Evolutionary conservation across 2,888 invertebrate species (phyloP), one percentile per base, ranked within the genome.

Genomic region (Adineta ricciae): DNA sequence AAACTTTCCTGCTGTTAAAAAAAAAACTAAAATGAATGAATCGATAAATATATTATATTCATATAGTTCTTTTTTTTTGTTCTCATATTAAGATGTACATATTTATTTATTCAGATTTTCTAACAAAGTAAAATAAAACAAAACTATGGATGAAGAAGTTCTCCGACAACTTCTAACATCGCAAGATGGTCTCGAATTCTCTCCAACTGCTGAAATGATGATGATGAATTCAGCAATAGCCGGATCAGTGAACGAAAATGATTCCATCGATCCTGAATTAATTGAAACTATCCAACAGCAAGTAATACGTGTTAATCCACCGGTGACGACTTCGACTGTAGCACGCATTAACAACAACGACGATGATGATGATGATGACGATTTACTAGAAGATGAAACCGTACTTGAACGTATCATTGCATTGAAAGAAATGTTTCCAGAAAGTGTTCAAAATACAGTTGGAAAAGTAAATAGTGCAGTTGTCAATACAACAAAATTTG

Each of bases 401-500:
- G 9, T 41, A 24, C 8, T 78, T n/a, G 78, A 78, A 41, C 41
- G 78, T 41, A 78, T 78, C 38, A 8, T 78, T 24, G 78, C 78
- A n/a, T 41, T 78, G 9, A 78, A 78, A 38, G 78, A 78, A 78
- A 78, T 78, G 78, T 78, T 78, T 78, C 78, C 41, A 0, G 78
- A 78, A 78, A 38, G 8, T 78, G 41, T 78, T 38, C 78, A 32
- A 78, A 38, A 78, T 21, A 11, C 41, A 24, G 41, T 38, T 2
- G 78, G 3, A 41, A 78, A 41, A 38, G 3, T 78, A 21, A 78
- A 78, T 78, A 8, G 24, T 41, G 7, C 41, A n/a, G 11, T 41
- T 4, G n/a, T 38, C 2, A 78, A 78, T 41, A 78, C 78, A 78
- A 41, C 78, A 41, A 78, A 78, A 78, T n/a, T 78, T n/a, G 78